phyloP scores from a whole-genome alignment of 2,113 vertebrate genomes.

The Labeo catla region DNA sequence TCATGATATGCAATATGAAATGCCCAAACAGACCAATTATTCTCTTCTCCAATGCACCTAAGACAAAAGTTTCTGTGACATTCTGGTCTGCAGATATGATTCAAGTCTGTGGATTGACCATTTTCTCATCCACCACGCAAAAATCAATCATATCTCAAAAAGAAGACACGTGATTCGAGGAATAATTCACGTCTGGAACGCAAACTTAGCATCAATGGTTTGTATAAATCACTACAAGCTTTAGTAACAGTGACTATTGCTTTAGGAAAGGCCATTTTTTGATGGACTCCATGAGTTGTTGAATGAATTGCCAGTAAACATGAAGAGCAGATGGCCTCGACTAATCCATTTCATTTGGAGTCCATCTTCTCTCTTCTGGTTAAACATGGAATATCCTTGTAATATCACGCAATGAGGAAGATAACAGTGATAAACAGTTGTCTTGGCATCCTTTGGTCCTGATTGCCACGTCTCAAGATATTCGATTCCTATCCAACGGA shows the following conservation, averaged over 20 bases:
- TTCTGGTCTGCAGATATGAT: background rate
- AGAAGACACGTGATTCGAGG: background rate
- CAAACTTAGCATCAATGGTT: background rate
- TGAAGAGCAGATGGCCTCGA: constrained; percentile 42
- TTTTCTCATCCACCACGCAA: background rate
- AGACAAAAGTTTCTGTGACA: background rate
- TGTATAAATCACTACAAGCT: background rate
- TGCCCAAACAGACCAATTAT: background rate
- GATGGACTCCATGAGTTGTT: background rate
- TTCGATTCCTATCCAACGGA: background rate
- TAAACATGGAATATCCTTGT: constrained; percentile 32
- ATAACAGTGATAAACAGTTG: constrained; percentile 57
- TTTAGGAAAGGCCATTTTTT: background rate
- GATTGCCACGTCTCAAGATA: constrained; percentile 11
- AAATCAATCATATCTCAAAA: background rate
- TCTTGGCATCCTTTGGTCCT: constrained; percentile 66
- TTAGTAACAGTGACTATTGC: background rate
- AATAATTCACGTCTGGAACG: background rate
- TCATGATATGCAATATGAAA: background rate
- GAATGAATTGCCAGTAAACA: constrained; percentile 24
- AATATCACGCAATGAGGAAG: constrained; percentile 40
- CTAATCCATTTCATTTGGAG: constrained; percentile 44
- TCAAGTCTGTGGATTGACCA: background rate
- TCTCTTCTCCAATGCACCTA: background rate
- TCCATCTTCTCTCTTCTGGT: constrained; percentile 10